Conservation (phyloP, 2,113 vertebrate genomes). For the Erpornis zantholeuca region DNA sequence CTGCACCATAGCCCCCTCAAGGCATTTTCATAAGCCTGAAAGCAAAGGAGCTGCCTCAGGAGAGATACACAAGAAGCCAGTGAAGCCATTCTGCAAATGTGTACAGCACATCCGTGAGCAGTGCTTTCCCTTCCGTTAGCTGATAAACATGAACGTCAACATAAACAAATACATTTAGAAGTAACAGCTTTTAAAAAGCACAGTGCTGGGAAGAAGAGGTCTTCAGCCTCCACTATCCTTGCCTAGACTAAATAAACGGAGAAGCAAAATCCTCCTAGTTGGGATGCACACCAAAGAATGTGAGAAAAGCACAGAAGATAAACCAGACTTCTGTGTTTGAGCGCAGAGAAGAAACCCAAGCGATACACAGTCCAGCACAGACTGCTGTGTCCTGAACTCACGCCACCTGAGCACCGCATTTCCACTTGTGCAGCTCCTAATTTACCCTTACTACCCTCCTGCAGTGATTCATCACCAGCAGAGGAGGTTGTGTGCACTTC, state of each 20-base stretch:
- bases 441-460: neutral
- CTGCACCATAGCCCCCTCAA: neutral
- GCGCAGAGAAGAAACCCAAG: neutral
- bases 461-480: accelerated
- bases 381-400: neutral
- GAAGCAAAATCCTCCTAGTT: neutral
- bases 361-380: neutral
- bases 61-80: neutral
- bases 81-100: neutral
- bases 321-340: neutral
- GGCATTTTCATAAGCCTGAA: neutral
- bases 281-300: neutral
- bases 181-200: neutral
- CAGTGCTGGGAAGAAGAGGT: neutral
- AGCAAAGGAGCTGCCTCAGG: neutral
- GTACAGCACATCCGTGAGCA: neutral
- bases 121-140: neutral
- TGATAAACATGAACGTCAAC: neutral
- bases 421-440: neutral
- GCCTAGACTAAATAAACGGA: constrained; percentile 25
- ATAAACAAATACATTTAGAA: constrained; percentile 29
- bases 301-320: neutral
- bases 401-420: neutral
- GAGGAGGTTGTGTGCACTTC: neutral
- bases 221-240: neutral